Conservation (phyloP, 2,797 vertebrate genomes). For the Steatocranus sp. region DNA sequence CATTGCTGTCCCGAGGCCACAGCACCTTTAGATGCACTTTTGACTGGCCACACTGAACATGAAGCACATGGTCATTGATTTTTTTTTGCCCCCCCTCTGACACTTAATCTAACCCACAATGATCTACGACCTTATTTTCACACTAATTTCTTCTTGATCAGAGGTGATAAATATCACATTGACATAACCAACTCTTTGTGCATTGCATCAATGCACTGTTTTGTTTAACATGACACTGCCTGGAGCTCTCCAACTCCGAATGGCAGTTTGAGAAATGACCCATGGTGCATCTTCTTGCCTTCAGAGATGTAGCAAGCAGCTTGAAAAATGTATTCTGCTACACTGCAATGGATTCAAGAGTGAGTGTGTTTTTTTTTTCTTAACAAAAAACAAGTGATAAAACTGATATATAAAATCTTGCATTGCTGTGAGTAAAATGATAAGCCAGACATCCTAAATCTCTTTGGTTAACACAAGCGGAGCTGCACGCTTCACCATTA, state of each 20-base stretch:
- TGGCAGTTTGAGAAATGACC: conserved; percentile 67
- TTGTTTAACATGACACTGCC: conserved; percentile 69
- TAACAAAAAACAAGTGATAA: background rate
- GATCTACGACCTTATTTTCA: conserved; percentile 83
- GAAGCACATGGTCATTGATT: conserved; percentile 71
- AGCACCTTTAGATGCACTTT: conserved; percentile 52
- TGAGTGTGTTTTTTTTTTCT: background rate
- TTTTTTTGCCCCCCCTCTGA: conserved; percentile 49
- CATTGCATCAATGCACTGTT: conserved; percentile 65
- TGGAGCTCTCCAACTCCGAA: conserved; percentile 24
- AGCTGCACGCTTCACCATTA: accelerated
- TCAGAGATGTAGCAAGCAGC: conserved; percentile 33
- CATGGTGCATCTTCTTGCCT: conserved; percentile 22
- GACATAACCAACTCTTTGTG: conserved; percentile 74
- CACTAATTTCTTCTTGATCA: conserved; percentile 83
- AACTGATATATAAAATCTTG: background rate
- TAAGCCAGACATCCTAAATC: background rate
- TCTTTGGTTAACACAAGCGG: accelerated
- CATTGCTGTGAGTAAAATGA: background rate
- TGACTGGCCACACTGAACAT: conserved; percentile 45
- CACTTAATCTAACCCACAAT: conserved; percentile 78
- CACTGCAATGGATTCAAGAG: background rate
- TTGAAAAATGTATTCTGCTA: conserved; percentile 44
- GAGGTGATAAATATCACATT: conserved; percentile 82
- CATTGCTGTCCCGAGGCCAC: conserved; percentile 58